Conservation (phyloP, 2,113 vertebrate species). For the Pteropus alecto region DNA sequence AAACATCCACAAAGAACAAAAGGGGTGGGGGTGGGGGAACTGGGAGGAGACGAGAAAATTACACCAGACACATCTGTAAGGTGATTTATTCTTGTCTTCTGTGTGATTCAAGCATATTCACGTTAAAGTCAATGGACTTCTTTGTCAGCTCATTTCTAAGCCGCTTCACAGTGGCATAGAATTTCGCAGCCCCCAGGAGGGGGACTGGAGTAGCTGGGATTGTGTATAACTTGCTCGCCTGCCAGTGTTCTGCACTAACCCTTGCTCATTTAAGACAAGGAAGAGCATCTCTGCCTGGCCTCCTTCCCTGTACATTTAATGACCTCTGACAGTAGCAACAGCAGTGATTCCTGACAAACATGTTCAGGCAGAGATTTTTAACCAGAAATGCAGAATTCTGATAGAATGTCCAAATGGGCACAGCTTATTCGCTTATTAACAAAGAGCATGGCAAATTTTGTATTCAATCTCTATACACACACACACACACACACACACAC, state of each 20-base stretch:
- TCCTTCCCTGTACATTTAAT: constrained; percentile 79
- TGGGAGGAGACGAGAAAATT: constrained; percentile 79
- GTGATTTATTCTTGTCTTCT: constrained; percentile 81
- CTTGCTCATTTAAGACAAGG: constrained; percentile 66
- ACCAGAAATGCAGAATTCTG: constrained; percentile 56
- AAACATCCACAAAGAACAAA: constrained; percentile 83
- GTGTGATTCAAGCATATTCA: constrained; percentile 77
- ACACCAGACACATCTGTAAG: constrained; percentile 73
- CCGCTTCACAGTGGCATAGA: constrained; percentile 72
- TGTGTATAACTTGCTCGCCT: constrained; percentile 70
- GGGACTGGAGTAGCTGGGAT: constrained; percentile 49
- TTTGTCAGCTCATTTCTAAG: constrained; percentile 71
- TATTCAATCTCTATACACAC: neutral
- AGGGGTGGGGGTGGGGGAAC: constrained; percentile 57
- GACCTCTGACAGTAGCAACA: constrained; percentile 66
- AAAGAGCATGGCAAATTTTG: neutral
- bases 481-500: neutral
- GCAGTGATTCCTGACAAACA: constrained; percentile 43
- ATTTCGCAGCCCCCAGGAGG: constrained; percentile 75
- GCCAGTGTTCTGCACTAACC: constrained; percentile 38
- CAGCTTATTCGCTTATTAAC: constrained; percentile 53
- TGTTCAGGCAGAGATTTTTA: constrained; percentile 55
- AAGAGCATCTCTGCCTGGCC: constrained; percentile 41
- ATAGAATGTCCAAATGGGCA: neutral
- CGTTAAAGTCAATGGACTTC: constrained; percentile 79